These are phyloP conservation scores for Philotrypesis tridentata DNA, from an alignment of 1,140 invertebrate species.

Conservation along the genomic window DNA sequence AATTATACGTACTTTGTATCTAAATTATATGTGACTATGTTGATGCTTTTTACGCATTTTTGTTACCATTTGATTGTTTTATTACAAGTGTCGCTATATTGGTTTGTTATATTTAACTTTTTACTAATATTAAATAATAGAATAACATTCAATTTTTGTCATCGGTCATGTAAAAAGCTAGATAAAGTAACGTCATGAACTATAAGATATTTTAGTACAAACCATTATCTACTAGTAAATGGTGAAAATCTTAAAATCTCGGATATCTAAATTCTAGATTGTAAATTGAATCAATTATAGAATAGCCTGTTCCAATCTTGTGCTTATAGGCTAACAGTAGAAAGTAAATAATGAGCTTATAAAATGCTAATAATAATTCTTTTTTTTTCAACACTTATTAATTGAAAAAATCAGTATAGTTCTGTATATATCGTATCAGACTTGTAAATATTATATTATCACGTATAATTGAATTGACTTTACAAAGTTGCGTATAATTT, in stretches of 20 bases:
- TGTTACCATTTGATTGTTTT: constrained; percentile 2
- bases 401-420: neutral
- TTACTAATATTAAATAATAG: neutral
- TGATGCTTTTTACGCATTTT: neutral
- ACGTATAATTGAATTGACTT: neutral
- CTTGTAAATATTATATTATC: neutral
- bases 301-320: neutral
- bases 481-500: neutral
- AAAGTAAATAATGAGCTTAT: neutral
- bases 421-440: neutral
- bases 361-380: neutral
- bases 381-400: neutral
- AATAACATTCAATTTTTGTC: neutral
- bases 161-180: neutral
- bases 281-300: neutral
- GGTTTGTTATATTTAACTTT: neutral
- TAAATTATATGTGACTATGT: constrained; percentile 7
- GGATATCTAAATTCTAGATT: neutral
- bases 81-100: neutral
- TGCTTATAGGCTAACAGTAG: neutral
- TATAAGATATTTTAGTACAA: neutral
- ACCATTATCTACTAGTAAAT: neutral
- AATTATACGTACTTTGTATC: constrained; percentile 25
- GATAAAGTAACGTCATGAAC: neutral
- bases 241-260: neutral